A percentile compares a stretch with the other conserved stretches of the same genome.
phyloP scores from a whole-genome alignment of 2,888 invertebrate genomes.

The Amiota communis region DNA sequence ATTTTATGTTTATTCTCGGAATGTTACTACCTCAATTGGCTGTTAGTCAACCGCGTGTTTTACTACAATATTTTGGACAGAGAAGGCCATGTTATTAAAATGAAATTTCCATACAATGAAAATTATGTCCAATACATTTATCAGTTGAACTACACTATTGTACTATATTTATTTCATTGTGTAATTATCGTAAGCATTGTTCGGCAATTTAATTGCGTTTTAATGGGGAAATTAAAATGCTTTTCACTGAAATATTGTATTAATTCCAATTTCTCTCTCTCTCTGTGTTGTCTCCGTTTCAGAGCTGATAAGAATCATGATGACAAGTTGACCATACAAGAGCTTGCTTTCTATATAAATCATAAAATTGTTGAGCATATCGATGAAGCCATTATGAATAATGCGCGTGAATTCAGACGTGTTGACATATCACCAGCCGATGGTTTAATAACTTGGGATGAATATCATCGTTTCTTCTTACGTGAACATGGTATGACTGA shows the following conservation, averaged over 20 bases:
- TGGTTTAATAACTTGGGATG: slow-evolving; percentile 82
- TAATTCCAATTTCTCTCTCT: not conserved
- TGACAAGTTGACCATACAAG: slow-evolving; percentile 76
- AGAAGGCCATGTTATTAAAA: slow-evolving; percentile 49
- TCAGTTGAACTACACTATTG: not conserved
- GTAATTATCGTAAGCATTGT: slow-evolving; percentile 58
- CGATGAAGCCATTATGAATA: slow-evolving; percentile 79
- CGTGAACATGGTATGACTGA: slow-evolving; percentile 80
- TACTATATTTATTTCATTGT: slow-evolving; percentile 54
- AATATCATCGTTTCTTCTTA: slow-evolving; percentile 84
- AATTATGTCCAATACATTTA: no score
- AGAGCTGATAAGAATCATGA: slow-evolving; percentile 79
- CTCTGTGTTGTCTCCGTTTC: slow-evolving; percentile 45
- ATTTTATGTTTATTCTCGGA: no score
- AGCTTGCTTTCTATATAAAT: slow-evolving; percentile 80
- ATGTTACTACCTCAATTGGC: no score
- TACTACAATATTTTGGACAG: not conserved
- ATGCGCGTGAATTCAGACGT: slow-evolving; percentile 79
- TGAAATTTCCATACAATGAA: slow-evolving; percentile 48
- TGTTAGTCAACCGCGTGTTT: no score
- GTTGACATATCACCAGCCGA: slow-evolving; percentile 81
- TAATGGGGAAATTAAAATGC: slow-evolving; percentile 42
- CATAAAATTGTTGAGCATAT: slow-evolving; percentile 81
- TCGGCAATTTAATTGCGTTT: slow-evolving; percentile 52
- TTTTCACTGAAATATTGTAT: no score